These are phyloP conservation scores for Drosophila mulleri DNA, from an alignment of 2,888 invertebrate genomes.

Conservation along the genomic window DNA sequence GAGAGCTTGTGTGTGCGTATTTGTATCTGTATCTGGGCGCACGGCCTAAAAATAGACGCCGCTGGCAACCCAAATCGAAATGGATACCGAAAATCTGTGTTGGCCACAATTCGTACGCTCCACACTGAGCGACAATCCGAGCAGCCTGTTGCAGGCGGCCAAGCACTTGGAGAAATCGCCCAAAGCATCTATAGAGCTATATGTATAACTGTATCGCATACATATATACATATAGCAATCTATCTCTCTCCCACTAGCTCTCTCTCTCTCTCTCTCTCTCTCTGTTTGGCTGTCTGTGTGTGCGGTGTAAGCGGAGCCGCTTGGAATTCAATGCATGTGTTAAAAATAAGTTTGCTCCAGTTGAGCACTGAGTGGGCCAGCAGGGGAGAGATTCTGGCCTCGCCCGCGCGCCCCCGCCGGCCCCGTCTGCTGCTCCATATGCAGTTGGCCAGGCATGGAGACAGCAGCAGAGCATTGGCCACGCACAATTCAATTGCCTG, in stretches of 20 bases:
- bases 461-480: neutral
- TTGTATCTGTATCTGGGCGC: constrained; percentile 83
- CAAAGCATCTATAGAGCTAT: constrained; percentile 10
- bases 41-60: constrained; percentile 83
- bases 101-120: constrained; percentile 39
- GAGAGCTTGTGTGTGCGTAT: constrained; percentile 32
- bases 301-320: constrained; percentile 76
- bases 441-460: constrained; percentile 55
- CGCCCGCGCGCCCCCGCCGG: neutral
- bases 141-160: constrained; percentile 51
- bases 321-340: constrained; percentile 79
- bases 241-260: neutral
- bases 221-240: neutral
- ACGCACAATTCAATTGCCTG: neutral
- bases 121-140: constrained; percentile 21
- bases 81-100: constrained; percentile 81
- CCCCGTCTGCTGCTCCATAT: constrained; percentile 19
- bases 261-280: neutral
- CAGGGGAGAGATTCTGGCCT: constrained; percentile 12
- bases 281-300: constrained; percentile 13
- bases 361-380: constrained; percentile 61
- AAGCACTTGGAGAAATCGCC: constrained; percentile 63
- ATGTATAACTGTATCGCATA: constrained; percentile 1
- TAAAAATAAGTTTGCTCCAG: constrained; percentile 77
- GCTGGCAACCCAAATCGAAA: constrained; percentile 82